Evolutionary conservation across 2,888 invertebrate species (phyloP).

Genomic region (Heliothis peltigera): DNA sequence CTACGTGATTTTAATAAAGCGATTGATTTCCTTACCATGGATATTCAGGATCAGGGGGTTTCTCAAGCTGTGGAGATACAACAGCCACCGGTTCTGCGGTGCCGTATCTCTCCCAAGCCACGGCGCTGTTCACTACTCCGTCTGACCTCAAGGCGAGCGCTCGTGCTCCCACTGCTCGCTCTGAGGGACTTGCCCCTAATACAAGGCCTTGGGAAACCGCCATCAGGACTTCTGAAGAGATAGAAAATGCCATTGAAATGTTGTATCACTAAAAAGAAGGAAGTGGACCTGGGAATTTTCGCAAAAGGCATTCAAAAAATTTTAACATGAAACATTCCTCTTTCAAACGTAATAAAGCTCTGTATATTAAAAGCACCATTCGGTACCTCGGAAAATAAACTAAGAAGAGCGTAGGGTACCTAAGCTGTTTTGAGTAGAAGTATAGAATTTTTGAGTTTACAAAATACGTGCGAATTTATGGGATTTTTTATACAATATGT

Average conservation of each 20-base stretch:
- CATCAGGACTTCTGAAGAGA: constrained; percentile 91
- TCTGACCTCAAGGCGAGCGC: constrained; percentile 80
- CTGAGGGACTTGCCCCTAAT: constrained; percentile 81
- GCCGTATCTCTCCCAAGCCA: constrained; percentile 83
- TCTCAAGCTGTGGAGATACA: constrained; percentile 89
- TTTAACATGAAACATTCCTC: too few relatives aligned
- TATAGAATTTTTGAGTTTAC: background rate
- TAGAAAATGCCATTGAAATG: background rate
- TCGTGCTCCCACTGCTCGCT: constrained; percentile 89
- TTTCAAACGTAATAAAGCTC: too few relatives aligned
- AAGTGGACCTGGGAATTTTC: too few relatives aligned
- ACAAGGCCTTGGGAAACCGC: constrained; percentile 93
- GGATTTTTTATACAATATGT: too few relatives aligned
- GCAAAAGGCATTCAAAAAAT: too few relatives aligned
- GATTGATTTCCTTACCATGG: constrained; percentile 91
- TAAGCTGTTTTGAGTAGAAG: background rate
- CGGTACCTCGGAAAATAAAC: background rate
- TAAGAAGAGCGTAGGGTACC: background rate
- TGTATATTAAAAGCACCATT: background rate
- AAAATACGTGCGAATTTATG: too few relatives aligned
- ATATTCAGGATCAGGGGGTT: constrained; percentile 91
- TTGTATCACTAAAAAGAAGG: too few relatives aligned
- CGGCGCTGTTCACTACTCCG: constrained; percentile 80
- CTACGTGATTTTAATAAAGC: background rate
- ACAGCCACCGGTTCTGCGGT: constrained; percentile 84